These are phyloP conservation scores for Pachliopta kotzebuea DNA, from an alignment of 2,888 invertebrate genomes.

Conservation along the genomic window DNA sequence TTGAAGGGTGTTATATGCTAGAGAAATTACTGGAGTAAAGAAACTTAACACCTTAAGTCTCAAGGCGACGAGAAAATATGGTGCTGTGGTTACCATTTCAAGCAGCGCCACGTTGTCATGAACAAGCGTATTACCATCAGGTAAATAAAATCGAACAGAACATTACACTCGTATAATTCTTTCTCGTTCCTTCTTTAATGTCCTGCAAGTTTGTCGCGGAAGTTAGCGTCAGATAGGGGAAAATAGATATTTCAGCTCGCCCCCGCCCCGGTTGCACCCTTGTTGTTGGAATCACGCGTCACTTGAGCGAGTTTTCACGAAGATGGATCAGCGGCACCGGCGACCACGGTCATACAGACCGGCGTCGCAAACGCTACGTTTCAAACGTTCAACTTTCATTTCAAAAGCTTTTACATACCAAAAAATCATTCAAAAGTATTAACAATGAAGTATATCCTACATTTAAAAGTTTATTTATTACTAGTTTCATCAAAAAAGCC, in stretches of 20 bases:
- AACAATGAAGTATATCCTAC: too few relatives aligned
- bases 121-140: too few relatives aligned
- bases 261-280: constrained; percentile 57
- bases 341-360: constrained; percentile 44
- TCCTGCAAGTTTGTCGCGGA: constrained; percentile 60
- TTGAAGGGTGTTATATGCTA: too few relatives aligned
- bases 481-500: too few relatives aligned
- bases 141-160: not conserved
- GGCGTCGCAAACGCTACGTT: constrained; percentile 38
- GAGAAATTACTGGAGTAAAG: too few relatives aligned
- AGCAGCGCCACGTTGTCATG: too few relatives aligned
- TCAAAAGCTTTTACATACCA: not conserved
- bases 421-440: too few relatives aligned
- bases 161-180: constrained; percentile 9
- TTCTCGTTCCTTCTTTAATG: constrained; percentile 30
- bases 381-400: constrained; percentile 17
- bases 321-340: constrained; percentile 71
- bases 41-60: too few relatives aligned
- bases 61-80: too few relatives aligned
- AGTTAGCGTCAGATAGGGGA: constrained; percentile 61
- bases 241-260: constrained; percentile 70
- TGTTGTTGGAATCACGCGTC: constrained; percentile 77
- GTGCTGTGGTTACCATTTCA: too few relatives aligned
- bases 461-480: too few relatives aligned
- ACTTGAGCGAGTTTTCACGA: constrained; percentile 72